Conservation (phyloP, 1,140 invertebrate species). For the Laupala kohalensis region DNA sequence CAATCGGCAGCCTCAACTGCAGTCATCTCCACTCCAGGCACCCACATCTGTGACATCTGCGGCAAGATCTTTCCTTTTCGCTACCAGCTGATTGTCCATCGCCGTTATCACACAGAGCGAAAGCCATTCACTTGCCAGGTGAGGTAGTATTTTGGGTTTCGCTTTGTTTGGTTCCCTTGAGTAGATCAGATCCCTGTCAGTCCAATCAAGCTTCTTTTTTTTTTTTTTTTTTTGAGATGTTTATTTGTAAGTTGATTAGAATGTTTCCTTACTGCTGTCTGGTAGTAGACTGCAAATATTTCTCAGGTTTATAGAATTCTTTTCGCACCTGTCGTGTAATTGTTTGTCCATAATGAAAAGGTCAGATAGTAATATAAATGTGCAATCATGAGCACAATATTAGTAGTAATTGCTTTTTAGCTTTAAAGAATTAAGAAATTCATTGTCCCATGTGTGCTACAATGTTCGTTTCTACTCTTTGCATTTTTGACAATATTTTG, state of each 20-base stretch:
- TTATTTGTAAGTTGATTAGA: too few relatives aligned
- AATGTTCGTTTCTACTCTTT: too few relatives aligned
- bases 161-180: background rate
- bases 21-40: constrained; percentile 44
- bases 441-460: too few relatives aligned
- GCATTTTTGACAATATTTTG: too few relatives aligned
- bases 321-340: too few relatives aligned
- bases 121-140: constrained; percentile 74
- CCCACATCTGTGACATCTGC: constrained; percentile 67
- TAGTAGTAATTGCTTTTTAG: too few relatives aligned
- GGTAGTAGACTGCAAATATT: background rate
- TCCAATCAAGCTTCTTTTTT: background rate
- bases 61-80: constrained; percentile 74
- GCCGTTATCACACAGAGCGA: constrained; percentile 68
- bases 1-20: constrained; percentile 26
- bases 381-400: too few relatives aligned
- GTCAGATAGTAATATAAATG: too few relatives aligned
- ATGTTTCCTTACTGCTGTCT: background rate
- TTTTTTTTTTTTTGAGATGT: background rate
- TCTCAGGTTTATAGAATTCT: background rate
- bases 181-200: background rate
- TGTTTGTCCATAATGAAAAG: too few relatives aligned
- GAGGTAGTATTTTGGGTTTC: constrained; percentile 5
- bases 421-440: too few relatives aligned
- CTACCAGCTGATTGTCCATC: constrained; percentile 72